Base-by-base conservation (phyloP, 1,140 invertebrate species). In the Macrotrachela quadricornifera region DNA sequence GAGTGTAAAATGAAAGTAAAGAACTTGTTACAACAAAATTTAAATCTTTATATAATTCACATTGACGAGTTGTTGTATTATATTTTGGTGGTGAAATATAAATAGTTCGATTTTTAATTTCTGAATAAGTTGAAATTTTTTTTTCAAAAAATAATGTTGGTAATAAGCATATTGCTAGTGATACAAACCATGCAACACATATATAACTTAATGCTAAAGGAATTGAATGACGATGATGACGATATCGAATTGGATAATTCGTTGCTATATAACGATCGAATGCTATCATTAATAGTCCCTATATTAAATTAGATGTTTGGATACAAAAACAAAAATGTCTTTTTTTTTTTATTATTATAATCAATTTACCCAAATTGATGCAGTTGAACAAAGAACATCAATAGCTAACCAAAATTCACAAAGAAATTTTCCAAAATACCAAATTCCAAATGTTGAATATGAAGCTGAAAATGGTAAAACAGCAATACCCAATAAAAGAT, bases 1-100 rank as follows among this genome's bases (percentile, higher is more conserved):
- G 88, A 60, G 94, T 80, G 67, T 87, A 90, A 76, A 95, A 95
- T 49, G 85, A 90, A 10, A 87, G 85, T 18, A 90, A 76, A 1
- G 87, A 86, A 6, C 85, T 88, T 70, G 85, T 96, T 47, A 97
- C 73, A 59, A 97, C 91, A 30, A 30, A 30, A 30, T 2, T 30
- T 30, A 30, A 30, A 30, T 30, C 21, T 30, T 30, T 30, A 30
- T 30, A 30, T 30, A 30, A 30, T 30, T 30, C 21, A 30, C 21
- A 30, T 30, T 30, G 21, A 30, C 21, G 21, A 30, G 2, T 30
- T 2, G 3, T 30, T 30, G 21, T 4, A 4, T 2, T 30, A 30
- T 30, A 30, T 30, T 30, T 30, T 30, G 21, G 2, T 30, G 21
- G 21, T 30, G 21, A 30, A 30, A 30, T 30, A 30, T 30, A 30